phyloP scores from a whole-genome alignment of 2,888 invertebrate species.

The Xanthorhoe spadicearia region DNA sequence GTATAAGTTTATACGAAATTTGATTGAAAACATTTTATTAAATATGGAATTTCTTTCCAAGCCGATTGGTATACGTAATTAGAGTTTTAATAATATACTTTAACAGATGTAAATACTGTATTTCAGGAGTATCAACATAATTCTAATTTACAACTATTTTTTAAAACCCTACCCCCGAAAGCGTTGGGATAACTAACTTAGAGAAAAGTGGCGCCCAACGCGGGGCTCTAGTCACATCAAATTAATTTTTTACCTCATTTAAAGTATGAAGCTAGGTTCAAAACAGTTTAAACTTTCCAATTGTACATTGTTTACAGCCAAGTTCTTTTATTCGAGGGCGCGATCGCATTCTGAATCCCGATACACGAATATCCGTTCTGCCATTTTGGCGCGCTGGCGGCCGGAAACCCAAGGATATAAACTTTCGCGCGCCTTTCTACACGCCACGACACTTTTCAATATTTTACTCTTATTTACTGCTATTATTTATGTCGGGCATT shows the following conservation, averaged over 20 bases:
- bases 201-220: too few relatives aligned
- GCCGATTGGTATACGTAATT: background rate
- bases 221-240: too few relatives aligned
- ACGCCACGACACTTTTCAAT: slow-evolving; percentile 83
- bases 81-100: too few relatives aligned
- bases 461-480: slow-evolving; percentile 84
- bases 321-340: slow-evolving; percentile 55
- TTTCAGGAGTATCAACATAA: background rate
- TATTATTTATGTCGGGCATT: slow-evolving; percentile 81
- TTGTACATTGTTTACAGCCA: slow-evolving; percentile 56
- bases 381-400: slow-evolving; percentile 78
- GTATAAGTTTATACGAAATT: background rate
- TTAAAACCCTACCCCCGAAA: too few relatives aligned
- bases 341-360: slow-evolving; percentile 62
- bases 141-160: background rate
- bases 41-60: too few relatives aligned
- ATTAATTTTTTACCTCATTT: too few relatives aligned
- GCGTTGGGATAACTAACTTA: too few relatives aligned
- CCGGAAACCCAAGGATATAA: slow-evolving; percentile 83
- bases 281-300: background rate
- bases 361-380: slow-evolving; percentile 80
- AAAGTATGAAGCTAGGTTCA: background rate
- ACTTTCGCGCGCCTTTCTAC: slow-evolving; percentile 79
- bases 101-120: too few relatives aligned
- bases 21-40: slow-evolving; percentile 3